phyloP scores from a whole-genome alignment of 2,113 vertebrate species.

The Phodopus roborovskii region DNA sequence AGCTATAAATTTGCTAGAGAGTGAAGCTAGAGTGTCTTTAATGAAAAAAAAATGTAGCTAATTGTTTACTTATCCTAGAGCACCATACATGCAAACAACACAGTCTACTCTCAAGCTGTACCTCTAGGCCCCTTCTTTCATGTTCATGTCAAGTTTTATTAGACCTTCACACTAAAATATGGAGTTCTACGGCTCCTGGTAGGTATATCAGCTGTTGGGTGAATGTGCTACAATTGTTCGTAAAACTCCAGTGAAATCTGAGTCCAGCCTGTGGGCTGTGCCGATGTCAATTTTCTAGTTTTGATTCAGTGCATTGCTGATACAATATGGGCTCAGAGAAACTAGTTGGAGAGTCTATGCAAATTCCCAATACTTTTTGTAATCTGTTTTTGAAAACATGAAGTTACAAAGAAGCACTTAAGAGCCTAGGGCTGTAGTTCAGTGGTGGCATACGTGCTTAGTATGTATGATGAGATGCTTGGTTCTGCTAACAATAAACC shows the following conservation, averaged over 20 bases:
- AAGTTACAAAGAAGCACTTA: neutral
- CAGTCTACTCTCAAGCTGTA: neutral
- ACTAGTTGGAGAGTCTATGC: neutral
- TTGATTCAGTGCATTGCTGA: neutral
- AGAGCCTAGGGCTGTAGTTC: neutral
- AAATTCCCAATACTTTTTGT: neutral
- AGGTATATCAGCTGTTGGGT: neutral
- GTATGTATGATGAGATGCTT: neutral
- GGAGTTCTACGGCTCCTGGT: conserved; percentile 15
- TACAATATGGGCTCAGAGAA: neutral
- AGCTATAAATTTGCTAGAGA: neutral
- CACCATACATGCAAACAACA: neutral
- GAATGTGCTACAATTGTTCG: neutral
- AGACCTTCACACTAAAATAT: conserved; percentile 18
- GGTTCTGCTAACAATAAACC: neutral
- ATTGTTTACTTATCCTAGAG: too few species aligned
- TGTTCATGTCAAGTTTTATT: neutral
- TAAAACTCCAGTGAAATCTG: neutral
- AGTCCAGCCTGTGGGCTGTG: neutral
- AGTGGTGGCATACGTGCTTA: neutral
- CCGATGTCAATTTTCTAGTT: neutral
- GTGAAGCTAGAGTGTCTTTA: neutral
- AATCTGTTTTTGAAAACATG: conserved; percentile 41
- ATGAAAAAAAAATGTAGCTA: neutral
- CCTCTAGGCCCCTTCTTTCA: neutral